phyloP scores from a whole-genome alignment of 2,113 vertebrate species.

The Sorex araneus region DNA sequence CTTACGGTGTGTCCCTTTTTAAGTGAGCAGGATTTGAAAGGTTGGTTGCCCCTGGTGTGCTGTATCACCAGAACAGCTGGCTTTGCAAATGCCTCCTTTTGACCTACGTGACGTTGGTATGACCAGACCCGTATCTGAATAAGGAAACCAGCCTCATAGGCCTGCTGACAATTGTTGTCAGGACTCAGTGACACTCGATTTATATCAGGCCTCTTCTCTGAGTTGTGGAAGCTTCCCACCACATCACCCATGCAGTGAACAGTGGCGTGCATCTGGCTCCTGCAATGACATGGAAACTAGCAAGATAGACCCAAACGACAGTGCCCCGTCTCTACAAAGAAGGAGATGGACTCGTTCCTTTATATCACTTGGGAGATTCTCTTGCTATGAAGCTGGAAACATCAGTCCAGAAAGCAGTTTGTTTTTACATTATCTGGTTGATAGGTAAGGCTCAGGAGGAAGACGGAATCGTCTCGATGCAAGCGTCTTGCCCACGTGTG shows the following conservation, averaged over 20 bases:
- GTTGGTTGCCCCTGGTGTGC: neutral
- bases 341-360: conserved; percentile 49
- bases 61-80: neutral
- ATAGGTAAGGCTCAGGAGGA: conserved; percentile 80
- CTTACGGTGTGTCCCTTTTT: conserved; percentile 44
- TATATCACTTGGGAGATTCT: neutral
- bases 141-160: conserved; percentile 65
- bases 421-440: conserved; percentile 72
- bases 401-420: neutral
- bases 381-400: conserved; percentile 62
- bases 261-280: neutral
- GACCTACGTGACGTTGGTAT: neutral
- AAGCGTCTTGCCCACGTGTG: conserved; percentile 56
- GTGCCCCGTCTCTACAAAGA: too few species aligned
- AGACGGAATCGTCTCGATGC: conserved; percentile 70
- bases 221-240: conserved; percentile 54
- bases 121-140: conserved; percentile 67
- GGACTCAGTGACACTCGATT: conserved; percentile 69
- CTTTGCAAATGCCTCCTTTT: conserved; percentile 29
- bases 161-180: conserved; percentile 68
- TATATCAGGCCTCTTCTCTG: conserved; percentile 73
- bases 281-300: conserved; percentile 38
- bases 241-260: conserved; percentile 77
- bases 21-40: conserved; percentile 60
- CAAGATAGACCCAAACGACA: neutral